phyloP scores from a whole-genome alignment of 2,888 invertebrate species.

The Cantharis nigra region DNA sequence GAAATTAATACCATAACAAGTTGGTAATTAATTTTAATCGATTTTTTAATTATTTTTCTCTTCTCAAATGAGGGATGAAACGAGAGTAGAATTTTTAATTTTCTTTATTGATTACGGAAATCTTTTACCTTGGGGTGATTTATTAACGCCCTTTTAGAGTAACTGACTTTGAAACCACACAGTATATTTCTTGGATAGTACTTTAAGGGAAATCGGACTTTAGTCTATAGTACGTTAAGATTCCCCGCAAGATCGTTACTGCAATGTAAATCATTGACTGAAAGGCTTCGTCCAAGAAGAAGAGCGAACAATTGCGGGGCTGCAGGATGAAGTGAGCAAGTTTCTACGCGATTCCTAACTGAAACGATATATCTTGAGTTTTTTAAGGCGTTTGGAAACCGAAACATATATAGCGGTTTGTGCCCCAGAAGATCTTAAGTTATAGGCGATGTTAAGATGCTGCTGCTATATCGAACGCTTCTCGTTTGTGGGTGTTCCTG shows the following conservation, averaged over 20 bases:
- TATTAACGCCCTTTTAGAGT: conserved; percentile 19
- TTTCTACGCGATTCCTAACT: conserved; percentile 43
- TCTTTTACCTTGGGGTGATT: neutral
- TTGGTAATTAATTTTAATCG: neutral
- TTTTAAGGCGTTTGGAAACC: conserved; percentile 51
- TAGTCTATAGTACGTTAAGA: conserved; percentile 23
- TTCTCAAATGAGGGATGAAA: neutral
- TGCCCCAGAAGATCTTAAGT: conserved; percentile 49
- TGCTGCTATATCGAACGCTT: conserved; percentile 11
- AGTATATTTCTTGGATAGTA: conserved; percentile 25
- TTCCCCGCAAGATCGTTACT: conserved; percentile 22
- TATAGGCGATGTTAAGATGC: conserved; percentile 40
- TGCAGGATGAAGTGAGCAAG: conserved; percentile 22
- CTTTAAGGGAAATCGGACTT: conserved; percentile 29
- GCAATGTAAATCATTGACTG: conserved; percentile 33
- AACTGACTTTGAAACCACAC: conserved; percentile 27
- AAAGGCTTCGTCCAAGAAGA: conserved; percentile 25
- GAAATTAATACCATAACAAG: neutral
- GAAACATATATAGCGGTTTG: conserved; percentile 56
- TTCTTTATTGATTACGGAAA: neutral
- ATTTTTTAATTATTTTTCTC: neutral
- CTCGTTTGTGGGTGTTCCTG: conserved; percentile 10
- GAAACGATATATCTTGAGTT: conserved; percentile 51
- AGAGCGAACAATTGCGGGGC: conserved; percentile 14
- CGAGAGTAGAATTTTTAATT: neutral